Evolutionary conservation across 2,113 vertebrate genomes (phyloP).

Genomic region (Pao palembangensis): DNA sequence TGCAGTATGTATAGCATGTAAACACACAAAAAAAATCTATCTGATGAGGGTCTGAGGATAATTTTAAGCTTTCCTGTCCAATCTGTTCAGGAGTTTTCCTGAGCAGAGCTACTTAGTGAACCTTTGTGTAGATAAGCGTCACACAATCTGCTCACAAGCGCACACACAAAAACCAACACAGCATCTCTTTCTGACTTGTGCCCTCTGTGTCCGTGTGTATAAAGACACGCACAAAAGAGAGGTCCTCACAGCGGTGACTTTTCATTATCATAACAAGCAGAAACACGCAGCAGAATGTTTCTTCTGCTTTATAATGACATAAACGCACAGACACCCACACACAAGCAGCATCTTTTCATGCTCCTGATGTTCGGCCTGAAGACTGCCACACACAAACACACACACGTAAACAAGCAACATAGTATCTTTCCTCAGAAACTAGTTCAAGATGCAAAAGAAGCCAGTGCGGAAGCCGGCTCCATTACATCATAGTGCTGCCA

Average conservation of each 20-base stretch:
- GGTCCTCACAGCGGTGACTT: neutral
- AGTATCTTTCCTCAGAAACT: neutral
- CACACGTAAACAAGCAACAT: neutral
- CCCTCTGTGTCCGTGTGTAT: too few relatives aligned
- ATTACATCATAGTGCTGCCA: too few relatives aligned
- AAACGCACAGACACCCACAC: conserved; percentile 6
- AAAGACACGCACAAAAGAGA: neutral
- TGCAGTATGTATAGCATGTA: conserved; percentile 36
- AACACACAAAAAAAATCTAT: conserved; percentile 26
- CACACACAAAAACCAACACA: neutral
- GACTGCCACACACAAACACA: conserved; percentile 1
- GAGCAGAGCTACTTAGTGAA: too few relatives aligned
- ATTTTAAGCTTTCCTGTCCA: conserved; percentile 12
- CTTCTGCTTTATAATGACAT: conserved; percentile 25
- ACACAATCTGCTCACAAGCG: neutral
- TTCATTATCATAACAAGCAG: neutral
- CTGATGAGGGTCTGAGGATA: too few relatives aligned
- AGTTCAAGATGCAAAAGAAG: neutral
- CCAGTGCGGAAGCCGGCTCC: too few relatives aligned
- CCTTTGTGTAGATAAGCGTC: too few relatives aligned
- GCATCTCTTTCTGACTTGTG: too few relatives aligned
- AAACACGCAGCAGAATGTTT: conserved; percentile 10
- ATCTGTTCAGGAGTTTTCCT: neutral
- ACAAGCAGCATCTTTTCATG: neutral
- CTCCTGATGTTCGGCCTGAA: conserved; percentile 16